Evolutionary conservation across 1,140 invertebrate species (phyloP).

Genomic region (Drosophila pachea): DNA sequence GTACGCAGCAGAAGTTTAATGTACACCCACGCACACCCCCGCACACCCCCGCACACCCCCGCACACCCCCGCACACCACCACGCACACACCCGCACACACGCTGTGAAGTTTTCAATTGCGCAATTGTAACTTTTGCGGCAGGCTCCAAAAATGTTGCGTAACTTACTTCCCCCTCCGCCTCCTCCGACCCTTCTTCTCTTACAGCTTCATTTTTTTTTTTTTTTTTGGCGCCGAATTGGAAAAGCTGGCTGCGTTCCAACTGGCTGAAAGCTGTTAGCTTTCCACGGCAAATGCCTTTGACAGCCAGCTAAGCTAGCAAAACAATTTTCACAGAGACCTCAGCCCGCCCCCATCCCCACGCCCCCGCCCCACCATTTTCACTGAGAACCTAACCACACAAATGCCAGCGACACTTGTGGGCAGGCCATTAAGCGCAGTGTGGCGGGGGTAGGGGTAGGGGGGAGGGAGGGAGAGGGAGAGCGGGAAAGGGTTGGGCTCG

Average conservation of each 20-base stretch:
- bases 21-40: constrained; percentile 11
- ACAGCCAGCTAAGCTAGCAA: constrained; percentile 64
- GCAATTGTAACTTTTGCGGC: constrained; percentile 60
- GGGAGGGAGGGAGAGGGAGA: background rate
- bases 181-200: too few relatives aligned
- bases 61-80: constrained; percentile 14
- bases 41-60: too few relatives aligned
- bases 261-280: constrained; percentile 30
- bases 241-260: constrained; percentile 60
- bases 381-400: constrained; percentile 34
- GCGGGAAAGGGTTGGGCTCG: constrained; percentile 11
- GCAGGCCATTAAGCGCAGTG: constrained; percentile 49
- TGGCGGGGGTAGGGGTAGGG: background rate
- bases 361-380: background rate
- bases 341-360: background rate
- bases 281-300: constrained; percentile 57
- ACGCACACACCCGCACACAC: background rate
- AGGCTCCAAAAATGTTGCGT: constrained; percentile 40
- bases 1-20: constrained; percentile 39
- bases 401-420: constrained; percentile 64
- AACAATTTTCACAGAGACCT: constrained; percentile 64
- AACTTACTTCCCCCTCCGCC: constrained; percentile 24
- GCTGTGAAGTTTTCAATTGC: constrained; percentile 22
- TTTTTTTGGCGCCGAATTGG: background rate
- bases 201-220: too few relatives aligned